Conservation (phyloP, 1,140 invertebrate genomes). For the Camponotus pennsylvanicus region DNA sequence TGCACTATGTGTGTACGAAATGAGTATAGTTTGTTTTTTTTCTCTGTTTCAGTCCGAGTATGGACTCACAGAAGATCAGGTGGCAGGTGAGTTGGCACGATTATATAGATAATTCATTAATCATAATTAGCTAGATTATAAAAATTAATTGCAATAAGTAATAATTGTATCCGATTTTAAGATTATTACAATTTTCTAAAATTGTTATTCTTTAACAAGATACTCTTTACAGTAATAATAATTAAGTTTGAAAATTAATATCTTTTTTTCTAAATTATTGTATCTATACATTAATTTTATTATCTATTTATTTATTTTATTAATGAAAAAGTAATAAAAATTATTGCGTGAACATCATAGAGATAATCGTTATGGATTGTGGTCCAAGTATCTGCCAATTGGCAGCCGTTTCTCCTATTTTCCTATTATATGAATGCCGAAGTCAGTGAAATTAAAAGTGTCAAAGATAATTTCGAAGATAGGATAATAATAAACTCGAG, state of each 20-base stretch:
- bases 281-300: neutral
- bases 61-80: conserved; percentile 94
- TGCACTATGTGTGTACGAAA: neutral
- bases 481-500: neutral
- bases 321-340: neutral
- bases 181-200: neutral
- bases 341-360: neutral
- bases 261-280: neutral
- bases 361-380: neutral
- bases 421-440: conserved; percentile 20
- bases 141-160: neutral
- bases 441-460: neutral
- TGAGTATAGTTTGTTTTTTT: conserved; percentile 24
- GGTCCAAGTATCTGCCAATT: conserved; percentile 15
- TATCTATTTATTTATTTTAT: neutral
- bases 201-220: neutral
- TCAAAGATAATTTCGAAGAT: conserved; percentile 34
- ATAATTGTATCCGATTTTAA: neutral
- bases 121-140: neutral
- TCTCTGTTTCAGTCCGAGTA: conserved; percentile 92
- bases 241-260: neutral
- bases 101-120: neutral
- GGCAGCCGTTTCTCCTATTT: conserved; percentile 23
- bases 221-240: neutral
- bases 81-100: conserved; percentile 88